phyloP scores from a whole-genome alignment of 1,140 invertebrate genomes.

The Vanessa atalanta region DNA sequence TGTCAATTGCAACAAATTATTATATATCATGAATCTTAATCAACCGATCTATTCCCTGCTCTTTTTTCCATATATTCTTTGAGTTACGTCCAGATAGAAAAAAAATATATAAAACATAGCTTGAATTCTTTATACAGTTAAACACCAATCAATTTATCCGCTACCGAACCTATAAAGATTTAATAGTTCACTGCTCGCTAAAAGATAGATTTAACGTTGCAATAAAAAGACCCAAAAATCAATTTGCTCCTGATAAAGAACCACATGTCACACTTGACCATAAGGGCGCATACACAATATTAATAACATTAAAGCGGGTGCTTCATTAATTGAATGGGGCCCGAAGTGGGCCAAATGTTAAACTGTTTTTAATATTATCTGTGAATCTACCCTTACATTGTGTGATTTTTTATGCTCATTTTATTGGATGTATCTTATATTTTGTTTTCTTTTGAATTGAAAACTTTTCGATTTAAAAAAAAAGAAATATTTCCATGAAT shows the following conservation, averaged over 20 bases:
- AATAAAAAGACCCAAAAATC: constrained; percentile 49
- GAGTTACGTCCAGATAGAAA: no score
- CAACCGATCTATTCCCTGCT: no score
- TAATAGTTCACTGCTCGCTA: constrained; percentile 2
- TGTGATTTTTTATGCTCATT: constrained; percentile 10
- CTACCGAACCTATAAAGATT: constrained; percentile 7
- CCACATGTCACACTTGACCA: constrained; percentile 71
- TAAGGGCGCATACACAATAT: constrained; percentile 61
- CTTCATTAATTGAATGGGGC: constrained; percentile 62
- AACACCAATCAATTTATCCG: background rate
- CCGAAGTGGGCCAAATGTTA: constrained; percentile 68
- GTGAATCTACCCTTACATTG: constrained; percentile 38
- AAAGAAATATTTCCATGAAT: no score
- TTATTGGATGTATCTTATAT: background rate
- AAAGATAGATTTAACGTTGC: constrained; percentile 12
- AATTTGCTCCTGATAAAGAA: constrained; percentile 64
- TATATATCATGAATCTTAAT: no score
- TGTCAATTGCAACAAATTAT: no score
- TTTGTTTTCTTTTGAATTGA: no score
- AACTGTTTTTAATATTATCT: constrained; percentile 74
- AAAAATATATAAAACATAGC: background rate
- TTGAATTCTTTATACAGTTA: background rate
- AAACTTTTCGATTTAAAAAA: no score
- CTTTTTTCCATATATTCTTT: no score
- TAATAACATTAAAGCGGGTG: constrained; percentile 64